Percentiles rank a stretch among this genome's conserved stretches.
Evolutionary conservation across 2,113 vertebrate genomes (phyloP).

Genomic region (Ctenodactylus gundi): DNA sequence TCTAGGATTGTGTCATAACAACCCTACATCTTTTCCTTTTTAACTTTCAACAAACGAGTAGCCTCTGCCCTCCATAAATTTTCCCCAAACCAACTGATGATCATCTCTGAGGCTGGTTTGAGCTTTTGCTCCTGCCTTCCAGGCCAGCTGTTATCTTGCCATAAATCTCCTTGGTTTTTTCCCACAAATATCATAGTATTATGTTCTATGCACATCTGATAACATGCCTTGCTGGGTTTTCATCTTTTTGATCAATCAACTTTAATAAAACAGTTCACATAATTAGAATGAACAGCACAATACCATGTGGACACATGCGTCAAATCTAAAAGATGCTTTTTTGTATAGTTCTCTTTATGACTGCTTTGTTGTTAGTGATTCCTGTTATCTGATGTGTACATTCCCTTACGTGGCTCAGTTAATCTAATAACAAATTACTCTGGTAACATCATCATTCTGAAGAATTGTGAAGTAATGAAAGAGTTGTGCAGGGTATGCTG

Average conservation of each 20-base stretch:
- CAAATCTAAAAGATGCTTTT: background rate
- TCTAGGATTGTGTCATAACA: rapidly evolving
- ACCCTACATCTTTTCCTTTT: background rate
- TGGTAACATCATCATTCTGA: constrained; percentile 36
- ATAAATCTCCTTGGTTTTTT: background rate
- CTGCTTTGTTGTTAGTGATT: constrained; percentile 12
- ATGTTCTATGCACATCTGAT: background rate
- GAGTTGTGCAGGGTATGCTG: background rate
- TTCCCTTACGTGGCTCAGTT: constrained; percentile 40
- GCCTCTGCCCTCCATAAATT: background rate
- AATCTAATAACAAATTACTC: constrained; percentile 60
- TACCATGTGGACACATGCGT: background rate
- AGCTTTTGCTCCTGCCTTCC: background rate
- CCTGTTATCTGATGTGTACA: constrained; percentile 58
- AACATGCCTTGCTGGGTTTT: background rate
- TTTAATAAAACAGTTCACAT: background rate
- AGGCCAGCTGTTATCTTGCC: background rate
- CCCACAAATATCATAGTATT: background rate
- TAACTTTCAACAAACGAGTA: background rate
- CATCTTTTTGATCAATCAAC: constrained; percentile 32
- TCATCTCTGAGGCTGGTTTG: background rate
- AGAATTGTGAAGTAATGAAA: constrained; percentile 35
- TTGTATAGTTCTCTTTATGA: constrained; percentile 45
- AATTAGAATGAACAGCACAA: constrained; percentile 14
- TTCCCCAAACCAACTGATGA: background rate